Evolutionary conservation across 2,888 invertebrate genomes (phyloP).

Genomic region (Cataglyphis livida): DNA sequence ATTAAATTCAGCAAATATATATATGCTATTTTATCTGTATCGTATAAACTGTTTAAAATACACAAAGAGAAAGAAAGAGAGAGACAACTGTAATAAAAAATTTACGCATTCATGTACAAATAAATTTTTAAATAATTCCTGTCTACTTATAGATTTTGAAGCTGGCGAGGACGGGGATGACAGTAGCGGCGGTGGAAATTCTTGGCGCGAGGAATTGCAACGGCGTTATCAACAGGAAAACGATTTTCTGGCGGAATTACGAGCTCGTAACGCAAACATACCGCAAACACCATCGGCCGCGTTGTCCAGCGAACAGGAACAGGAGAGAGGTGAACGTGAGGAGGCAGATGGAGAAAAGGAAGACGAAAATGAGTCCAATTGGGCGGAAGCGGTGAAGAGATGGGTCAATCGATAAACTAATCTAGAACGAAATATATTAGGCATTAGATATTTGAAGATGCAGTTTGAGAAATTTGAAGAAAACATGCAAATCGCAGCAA

Average conservation of each 20-base stretch:
- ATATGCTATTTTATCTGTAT: conserved; percentile 31
- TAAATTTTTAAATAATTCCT: conserved; percentile 28
- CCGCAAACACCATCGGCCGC: conserved; percentile 80
- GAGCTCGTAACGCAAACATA: conserved; percentile 86
- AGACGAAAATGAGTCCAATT: conserved; percentile 85
- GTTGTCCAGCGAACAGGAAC: conserved; percentile 79
- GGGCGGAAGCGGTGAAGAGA: conserved; percentile 89
- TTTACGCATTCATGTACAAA: neutral
- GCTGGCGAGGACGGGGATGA: conserved; percentile 90
- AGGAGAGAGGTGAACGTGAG: conserved; percentile 83
- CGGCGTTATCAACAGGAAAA: conserved; percentile 88
- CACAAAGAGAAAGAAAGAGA: neutral
- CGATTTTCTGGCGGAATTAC: conserved; percentile 87
- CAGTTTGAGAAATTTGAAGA: conserved; percentile 77
- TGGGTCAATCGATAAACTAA: conserved; percentile 89
- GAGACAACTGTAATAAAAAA: conserved; percentile 24
- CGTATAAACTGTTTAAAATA: neutral
- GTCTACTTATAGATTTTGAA: conserved; percentile 88
- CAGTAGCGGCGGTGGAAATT: conserved; percentile 86
- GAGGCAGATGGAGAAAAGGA: conserved; percentile 86
- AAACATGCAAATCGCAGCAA: conserved; percentile 88
- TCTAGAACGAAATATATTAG: conserved; percentile 53
- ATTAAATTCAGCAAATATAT: conserved; percentile 29
- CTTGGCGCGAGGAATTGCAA: conserved; percentile 88
- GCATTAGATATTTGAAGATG: neutral